Evolutionary conservation across 1,140 invertebrate species (phyloP).

Genomic region (Drosophila kanapiae): DNA sequence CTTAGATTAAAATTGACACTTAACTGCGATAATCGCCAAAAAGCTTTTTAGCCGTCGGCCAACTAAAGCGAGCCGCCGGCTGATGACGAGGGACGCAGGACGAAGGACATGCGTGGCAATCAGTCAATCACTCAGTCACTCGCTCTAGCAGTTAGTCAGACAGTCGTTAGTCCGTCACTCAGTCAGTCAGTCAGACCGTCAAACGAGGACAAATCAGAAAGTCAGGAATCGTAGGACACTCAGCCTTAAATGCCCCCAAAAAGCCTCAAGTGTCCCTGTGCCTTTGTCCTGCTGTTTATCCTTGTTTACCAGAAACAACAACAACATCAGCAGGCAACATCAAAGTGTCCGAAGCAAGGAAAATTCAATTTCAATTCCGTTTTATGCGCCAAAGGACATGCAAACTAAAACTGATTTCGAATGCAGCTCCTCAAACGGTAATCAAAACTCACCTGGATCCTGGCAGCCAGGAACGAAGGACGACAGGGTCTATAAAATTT

Average conservation of each 20-base stretch:
- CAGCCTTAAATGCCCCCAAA: constrained; percentile 41
- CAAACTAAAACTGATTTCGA: constrained; percentile 81
- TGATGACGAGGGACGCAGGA: constrained; percentile 14
- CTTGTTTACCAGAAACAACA: constrained; percentile 21
- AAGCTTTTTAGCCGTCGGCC: constrained; percentile 65
- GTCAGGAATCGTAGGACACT: constrained; percentile 25
- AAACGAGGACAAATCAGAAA: constrained; percentile 49
- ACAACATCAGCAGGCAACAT: constrained; percentile 38
- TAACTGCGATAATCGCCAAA: constrained; percentile 72
- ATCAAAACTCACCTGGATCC: constrained; percentile 34
- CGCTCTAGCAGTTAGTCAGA: constrained; percentile 41
- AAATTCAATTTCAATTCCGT: constrained; percentile 75
- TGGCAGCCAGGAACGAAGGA: background rate
- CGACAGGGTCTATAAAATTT: constrained; percentile 36
- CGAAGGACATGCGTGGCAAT: constrained; percentile 50
- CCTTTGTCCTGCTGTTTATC: constrained; percentile 48
- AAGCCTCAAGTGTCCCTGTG: constrained; percentile 55
- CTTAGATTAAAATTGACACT: constrained; percentile 77
- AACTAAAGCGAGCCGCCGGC: constrained; percentile 31
- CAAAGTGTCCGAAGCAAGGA: constrained; percentile 59
- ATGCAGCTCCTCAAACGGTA: constrained; percentile 69
- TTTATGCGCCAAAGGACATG: constrained; percentile 75
- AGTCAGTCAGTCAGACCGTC: constrained; percentile 55
- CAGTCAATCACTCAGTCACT: constrained; percentile 63
- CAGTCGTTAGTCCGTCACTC: constrained; percentile 51